phyloP scores from a whole-genome alignment of 2,797 vertebrate genomes.

The Amblyraja radiata region DNA sequence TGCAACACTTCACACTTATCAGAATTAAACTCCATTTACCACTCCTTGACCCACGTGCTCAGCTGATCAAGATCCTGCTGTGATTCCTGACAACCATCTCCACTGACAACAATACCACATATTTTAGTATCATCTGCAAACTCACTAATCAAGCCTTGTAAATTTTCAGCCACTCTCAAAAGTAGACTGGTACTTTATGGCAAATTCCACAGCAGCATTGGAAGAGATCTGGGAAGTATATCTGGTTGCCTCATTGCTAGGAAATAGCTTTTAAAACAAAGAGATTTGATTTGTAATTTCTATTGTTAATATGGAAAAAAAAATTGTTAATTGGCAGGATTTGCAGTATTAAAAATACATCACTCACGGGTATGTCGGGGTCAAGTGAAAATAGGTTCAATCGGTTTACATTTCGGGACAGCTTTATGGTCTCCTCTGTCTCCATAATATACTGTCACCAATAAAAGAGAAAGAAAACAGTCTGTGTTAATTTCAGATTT shows the following conservation, averaged over 20 bases:
- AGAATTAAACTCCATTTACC: no score
- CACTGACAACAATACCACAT: no score
- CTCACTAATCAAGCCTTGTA: no score
- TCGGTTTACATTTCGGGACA: conserved; percentile 72
- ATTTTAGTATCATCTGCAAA: no score
- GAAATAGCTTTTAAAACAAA: neutral
- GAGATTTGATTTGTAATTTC: neutral
- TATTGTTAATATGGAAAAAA: neutral
- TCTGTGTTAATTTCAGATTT: neutral
- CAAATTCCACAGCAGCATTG: neutral
- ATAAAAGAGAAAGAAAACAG: conserved; percentile 20
- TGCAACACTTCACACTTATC: no score
- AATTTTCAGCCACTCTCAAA: no score
- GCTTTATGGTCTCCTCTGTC: conserved; percentile 81
- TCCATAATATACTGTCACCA: conserved; percentile 79
- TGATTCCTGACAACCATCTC: no score
- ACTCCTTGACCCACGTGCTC: no score
- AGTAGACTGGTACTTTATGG: neutral
- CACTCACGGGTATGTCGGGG: conserved; percentile 81
- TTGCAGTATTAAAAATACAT: neutral
- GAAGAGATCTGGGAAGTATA: neutral
- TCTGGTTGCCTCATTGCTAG: neutral
- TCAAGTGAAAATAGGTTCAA: conserved; percentile 91
- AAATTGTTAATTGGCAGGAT: neutral
- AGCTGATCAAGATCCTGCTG: no score